Evolutionary conservation across 2,113 vertebrate species (phyloP).

Genomic region (Solea solea): DNA sequence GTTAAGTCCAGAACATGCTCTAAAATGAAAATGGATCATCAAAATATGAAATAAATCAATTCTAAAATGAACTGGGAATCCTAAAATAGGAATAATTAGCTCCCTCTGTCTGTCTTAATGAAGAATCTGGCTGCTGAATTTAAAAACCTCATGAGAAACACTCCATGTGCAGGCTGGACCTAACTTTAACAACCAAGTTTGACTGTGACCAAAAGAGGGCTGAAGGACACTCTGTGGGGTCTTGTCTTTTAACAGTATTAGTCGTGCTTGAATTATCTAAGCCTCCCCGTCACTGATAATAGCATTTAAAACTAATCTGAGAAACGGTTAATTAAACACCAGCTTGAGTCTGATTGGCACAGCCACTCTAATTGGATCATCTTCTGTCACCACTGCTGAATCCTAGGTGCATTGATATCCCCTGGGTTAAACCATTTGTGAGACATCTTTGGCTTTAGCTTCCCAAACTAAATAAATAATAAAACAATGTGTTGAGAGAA

Average conservation of each 20-base stretch:
- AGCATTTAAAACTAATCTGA: slow-evolving; percentile 36
- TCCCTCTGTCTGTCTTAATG: too few relatives aligned
- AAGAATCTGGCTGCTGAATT: too few relatives aligned
- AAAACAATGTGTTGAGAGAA: too few relatives aligned
- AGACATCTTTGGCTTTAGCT: background rate
- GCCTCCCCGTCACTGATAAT: slow-evolving; percentile 33
- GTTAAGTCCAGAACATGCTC: too few relatives aligned
- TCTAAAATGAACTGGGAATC: too few relatives aligned
- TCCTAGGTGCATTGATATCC: slow-evolving; percentile 6
- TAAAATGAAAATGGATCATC: too few relatives aligned
- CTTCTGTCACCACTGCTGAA: slow-evolving; percentile 39
- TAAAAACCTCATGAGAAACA: too few relatives aligned
- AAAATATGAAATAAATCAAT: too few relatives aligned
- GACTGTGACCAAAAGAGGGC: background rate
- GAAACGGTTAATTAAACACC: slow-evolving; percentile 28
- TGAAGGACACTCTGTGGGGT: slow-evolving; percentile 46
- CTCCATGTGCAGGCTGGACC: too few relatives aligned
- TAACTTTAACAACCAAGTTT: background rate
- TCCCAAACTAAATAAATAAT: background rate
- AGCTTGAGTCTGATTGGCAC: slow-evolving; percentile 46
- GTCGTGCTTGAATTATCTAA: slow-evolving; percentile 52
- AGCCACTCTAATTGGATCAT: slow-evolving; percentile 66
- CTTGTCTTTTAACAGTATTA: slow-evolving; percentile 40
- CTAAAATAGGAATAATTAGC: too few relatives aligned
- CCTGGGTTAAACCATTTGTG: background rate